These are phyloP conservation scores for Lacerta agilis DNA, from an alignment of 2,797 vertebrate species.

Conservation along the genomic window DNA sequence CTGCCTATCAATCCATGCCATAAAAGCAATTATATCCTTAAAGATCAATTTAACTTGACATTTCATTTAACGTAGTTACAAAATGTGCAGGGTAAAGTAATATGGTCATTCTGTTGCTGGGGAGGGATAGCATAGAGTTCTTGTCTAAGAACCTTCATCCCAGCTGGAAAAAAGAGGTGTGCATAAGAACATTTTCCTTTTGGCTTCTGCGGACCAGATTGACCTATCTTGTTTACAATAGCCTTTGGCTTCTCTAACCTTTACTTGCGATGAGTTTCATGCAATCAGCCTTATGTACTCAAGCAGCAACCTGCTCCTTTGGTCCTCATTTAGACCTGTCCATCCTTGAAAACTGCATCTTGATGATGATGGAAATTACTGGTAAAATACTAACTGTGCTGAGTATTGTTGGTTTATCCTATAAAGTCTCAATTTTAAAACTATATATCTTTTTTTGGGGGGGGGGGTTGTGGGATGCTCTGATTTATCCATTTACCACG, in stretches of 20 bases:
- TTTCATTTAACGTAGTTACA: slow-evolving; percentile 3
- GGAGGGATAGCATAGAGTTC: not conserved
- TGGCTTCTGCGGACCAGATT: not conserved
- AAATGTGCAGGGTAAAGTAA: not conserved
- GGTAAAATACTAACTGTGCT: not conserved
- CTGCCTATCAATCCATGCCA: slow-evolving; percentile 15
- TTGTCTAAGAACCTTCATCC: not conserved
- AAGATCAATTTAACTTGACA: slow-evolving; percentile 6
- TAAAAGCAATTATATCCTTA: slow-evolving; percentile 15
- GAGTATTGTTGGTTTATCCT: not conserved
- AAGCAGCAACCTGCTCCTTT: not conserved
- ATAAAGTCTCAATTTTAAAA: not conserved
- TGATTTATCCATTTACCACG: not conserved
- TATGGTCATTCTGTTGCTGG: not conserved
- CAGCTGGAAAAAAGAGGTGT: not conserved
- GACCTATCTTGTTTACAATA: not conserved
- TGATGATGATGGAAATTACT: not conserved
- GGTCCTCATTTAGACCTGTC: not conserved
- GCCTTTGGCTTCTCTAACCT: not conserved
- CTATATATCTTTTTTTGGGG: too few species aligned
- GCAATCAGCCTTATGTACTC: not conserved
- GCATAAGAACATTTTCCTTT: not conserved
- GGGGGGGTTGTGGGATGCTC: too few species aligned
- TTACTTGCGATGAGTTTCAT: not conserved
- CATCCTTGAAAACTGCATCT: not conserved